Percentiles rank a stretch among this genome's conserved stretches.
These are phyloP conservation scores for Bos indicus DNA, from an alignment of 2,113 vertebrate species.

Conservation along the genomic window DNA sequence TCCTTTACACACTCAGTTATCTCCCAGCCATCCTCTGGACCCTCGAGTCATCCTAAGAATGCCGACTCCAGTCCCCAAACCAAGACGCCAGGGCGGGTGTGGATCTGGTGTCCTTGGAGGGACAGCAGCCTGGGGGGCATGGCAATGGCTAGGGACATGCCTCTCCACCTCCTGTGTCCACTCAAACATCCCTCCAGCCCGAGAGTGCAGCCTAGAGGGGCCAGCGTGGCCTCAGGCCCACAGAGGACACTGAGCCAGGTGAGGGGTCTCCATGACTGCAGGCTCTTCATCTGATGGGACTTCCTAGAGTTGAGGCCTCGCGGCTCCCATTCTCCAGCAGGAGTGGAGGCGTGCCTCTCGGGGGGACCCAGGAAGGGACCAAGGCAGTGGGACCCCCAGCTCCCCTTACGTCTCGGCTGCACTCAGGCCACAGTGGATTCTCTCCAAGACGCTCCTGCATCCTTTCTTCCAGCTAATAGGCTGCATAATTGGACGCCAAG, in stretches of 20 bases:
- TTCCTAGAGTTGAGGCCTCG: fast-evolving
- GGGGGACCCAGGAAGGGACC: neutral
- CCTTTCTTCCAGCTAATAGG: slow-evolving; percentile 95
- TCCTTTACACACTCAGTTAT: neutral
- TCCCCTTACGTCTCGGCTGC: neutral
- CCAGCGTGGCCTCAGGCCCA: neutral
- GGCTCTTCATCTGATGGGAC: neutral
- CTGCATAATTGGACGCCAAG: slow-evolving; percentile 99
- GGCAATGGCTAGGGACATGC: neutral
- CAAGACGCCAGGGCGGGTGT: neutral
- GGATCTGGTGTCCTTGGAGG: neutral
- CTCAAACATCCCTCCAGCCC: neutral
- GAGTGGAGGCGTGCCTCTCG: neutral
- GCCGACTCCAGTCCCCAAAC: neutral
- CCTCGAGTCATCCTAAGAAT: neutral
- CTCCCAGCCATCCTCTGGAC: neutral
- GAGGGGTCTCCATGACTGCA: neutral
- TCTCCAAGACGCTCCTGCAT: slow-evolving; percentile 62
- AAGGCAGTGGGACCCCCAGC: no score
- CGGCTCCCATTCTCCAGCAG: neutral
- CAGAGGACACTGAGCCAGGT: no score
- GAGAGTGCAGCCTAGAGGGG: neutral
- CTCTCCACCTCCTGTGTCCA: neutral
- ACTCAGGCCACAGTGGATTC: neutral
- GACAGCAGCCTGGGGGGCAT: neutral